Percentiles rank a stretch among this genome's conserved stretches.
phyloP scores from a whole-genome alignment of 2,797 vertebrate species.

The Synanceia verrucosa region DNA sequence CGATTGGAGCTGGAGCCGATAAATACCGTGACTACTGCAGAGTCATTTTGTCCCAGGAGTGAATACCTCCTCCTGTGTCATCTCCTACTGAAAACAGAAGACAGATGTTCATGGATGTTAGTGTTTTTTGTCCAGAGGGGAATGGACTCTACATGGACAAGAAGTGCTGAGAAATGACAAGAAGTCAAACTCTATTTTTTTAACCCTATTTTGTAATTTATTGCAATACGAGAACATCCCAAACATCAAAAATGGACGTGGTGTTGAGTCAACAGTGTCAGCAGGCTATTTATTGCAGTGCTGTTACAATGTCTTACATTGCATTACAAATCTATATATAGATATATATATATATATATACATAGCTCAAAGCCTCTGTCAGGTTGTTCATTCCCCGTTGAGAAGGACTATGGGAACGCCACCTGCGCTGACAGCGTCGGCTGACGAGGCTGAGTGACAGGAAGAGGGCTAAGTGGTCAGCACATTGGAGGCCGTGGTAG shows the following conservation, averaged over 20 bases:
- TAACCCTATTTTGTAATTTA: not conserved
- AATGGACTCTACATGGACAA: not conserved
- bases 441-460: conserved; percentile 70
- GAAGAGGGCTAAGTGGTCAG: conserved; percentile 66
- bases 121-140: no score
- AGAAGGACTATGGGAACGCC: conserved; percentile 59
- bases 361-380: conserved; percentile 37
- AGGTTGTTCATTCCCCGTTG: conserved; percentile 21
- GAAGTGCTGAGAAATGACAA: not conserved
- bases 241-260: conserved; percentile 14
- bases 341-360: not conserved
- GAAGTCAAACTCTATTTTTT: not conserved
- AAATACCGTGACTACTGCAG: not conserved
- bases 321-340: not conserved
- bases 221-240: not conserved
- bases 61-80: not conserved
- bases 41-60: not conserved
- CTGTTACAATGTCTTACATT: conserved; percentile 24
- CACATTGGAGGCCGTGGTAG: conserved; percentile 51
- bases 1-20: not conserved
- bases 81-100: not conserved
- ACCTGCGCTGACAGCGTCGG: conserved; percentile 68
- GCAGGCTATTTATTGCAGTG: conserved; percentile 7
- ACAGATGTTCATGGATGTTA: not conserved
- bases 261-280: conserved; percentile 22